Conservation (phyloP, 2,797 vertebrate species). For the Anisognathus igniventris region DNA sequence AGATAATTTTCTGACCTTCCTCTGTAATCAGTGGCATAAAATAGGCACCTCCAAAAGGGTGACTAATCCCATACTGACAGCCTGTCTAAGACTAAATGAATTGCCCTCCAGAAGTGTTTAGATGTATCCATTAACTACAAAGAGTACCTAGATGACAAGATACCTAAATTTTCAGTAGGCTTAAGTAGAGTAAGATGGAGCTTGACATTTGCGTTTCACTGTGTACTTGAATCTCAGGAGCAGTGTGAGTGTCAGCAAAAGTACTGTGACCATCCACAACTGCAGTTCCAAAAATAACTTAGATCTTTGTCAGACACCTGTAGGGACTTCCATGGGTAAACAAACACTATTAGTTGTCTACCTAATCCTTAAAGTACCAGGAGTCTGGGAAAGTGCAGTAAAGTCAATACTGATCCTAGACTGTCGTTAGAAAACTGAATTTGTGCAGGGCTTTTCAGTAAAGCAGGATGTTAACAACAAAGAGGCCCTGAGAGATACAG, state of each 20-base stretch:
- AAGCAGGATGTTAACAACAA: background rate
- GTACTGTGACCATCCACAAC: background rate
- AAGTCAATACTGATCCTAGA: background rate
- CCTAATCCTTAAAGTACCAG: background rate
- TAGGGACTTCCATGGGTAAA: background rate
- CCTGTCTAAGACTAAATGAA: conserved; percentile 16
- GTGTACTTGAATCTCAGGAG: background rate
- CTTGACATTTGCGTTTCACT: background rate
- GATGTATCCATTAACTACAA: conserved; percentile 57
- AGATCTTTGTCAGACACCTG: background rate
- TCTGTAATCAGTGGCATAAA: conserved; percentile 60
- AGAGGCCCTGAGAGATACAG: background rate
- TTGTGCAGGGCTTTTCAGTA: background rate
- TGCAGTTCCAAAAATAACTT: background rate
- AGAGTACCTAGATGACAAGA: conserved; percentile 25
- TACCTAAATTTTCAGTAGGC: background rate
- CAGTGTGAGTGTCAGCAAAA: background rate
- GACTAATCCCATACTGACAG: conserved; percentile 40
- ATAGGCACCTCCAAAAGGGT: conserved; percentile 39
- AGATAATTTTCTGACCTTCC: conserved; percentile 49
- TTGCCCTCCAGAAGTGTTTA: conserved; percentile 51
- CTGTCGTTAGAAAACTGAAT: background rate
- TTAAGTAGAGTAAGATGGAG: background rate
- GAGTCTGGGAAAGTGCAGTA: background rate
- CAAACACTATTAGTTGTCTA: background rate